Evolutionary conservation across 2,113 vertebrate genomes (phyloP).

Genomic region (Cranoglanis bouderius): DNA sequence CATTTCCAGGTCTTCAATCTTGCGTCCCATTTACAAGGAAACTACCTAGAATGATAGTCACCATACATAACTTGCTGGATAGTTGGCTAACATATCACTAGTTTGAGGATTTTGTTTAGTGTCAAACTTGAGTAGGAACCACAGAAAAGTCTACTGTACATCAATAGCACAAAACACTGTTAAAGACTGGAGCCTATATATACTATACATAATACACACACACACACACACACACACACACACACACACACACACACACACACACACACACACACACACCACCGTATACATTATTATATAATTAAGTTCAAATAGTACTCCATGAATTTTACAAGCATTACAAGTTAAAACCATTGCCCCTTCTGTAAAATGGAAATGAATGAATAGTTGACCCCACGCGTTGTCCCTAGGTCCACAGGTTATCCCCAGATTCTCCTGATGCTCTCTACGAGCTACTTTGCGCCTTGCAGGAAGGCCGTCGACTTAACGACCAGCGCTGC

Average conservation of each 20-base stretch:
- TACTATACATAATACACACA: not conserved
- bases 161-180: not conserved
- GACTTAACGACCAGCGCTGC: slow-evolving; percentile 80
- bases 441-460: slow-evolving; percentile 75
- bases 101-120: not conserved
- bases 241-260: too few relatives aligned
- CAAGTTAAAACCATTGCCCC: not conserved
- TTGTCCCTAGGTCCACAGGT: slow-evolving; percentile 61
- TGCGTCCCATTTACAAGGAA: not conserved
- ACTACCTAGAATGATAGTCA: not conserved
- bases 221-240: too few relatives aligned
- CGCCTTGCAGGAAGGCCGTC: slow-evolving; percentile 73
- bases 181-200: not conserved
- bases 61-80: not conserved
- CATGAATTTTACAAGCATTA: not conserved
- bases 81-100: not conserved
- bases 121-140: not conserved
- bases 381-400: not conserved
- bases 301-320: not conserved
- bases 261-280: not conserved
- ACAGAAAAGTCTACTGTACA: not conserved
- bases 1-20: not conserved
- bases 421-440: slow-evolving; percentile 75
- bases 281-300: not conserved
- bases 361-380: not conserved